phyloP scores from a whole-genome alignment of 2,113 vertebrate species.

The Proteles cristata region DNA sequence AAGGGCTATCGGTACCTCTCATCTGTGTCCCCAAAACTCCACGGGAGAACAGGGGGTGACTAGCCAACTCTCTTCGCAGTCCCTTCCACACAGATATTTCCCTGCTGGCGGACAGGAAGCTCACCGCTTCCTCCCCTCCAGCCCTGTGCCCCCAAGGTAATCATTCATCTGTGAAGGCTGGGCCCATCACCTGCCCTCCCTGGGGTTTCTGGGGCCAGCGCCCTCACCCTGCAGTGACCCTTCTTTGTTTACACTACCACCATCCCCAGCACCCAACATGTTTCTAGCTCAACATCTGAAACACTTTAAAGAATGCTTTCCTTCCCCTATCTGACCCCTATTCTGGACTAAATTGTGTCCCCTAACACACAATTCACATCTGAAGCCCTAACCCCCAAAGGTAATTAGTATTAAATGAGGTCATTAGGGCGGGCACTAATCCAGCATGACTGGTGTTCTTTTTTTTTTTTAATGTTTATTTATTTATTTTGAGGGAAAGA shows the following conservation, averaged over 20 bases:
- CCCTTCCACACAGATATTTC: neutral
- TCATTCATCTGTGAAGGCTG: neutral
- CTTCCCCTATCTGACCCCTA: neutral
- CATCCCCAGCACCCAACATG: neutral
- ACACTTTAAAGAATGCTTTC: neutral
- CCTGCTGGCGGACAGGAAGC: neutral
- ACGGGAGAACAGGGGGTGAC: neutral
- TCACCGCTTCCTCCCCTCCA: too few species aligned
- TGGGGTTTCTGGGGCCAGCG: accelerated
- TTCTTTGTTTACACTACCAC: accelerated
- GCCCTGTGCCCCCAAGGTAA: accelerated
- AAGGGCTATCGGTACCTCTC: neutral
- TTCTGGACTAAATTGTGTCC: neutral
- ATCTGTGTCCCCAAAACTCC: neutral
- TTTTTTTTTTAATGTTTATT: too few species aligned
- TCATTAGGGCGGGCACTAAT: neutral
- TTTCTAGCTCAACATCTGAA: neutral
- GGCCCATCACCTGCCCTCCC: accelerated
- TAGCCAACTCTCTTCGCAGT: neutral
- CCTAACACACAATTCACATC: neutral
- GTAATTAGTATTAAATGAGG: neutral
- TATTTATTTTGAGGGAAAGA: too few species aligned
- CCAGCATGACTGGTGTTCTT: neutral
- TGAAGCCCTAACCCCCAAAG: neutral
- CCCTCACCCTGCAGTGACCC: accelerated